These are phyloP conservation scores for Catotricha subobsoleta DNA, from an alignment of 2,888 invertebrate species.

Conservation along the genomic window DNA sequence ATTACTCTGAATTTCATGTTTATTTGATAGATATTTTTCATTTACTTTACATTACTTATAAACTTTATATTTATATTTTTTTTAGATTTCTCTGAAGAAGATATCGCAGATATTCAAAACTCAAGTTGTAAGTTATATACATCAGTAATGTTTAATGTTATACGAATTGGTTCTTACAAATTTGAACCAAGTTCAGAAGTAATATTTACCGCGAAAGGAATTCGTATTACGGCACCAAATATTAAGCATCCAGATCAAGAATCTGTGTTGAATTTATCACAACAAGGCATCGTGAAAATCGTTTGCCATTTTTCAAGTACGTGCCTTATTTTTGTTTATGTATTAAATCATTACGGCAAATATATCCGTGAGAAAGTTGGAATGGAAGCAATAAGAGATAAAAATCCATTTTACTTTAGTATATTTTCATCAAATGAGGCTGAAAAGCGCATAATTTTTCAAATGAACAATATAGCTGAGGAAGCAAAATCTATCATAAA, in stretches of 20 bases:
- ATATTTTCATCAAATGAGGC: constrained; percentile 45
- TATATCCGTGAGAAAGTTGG: constrained; percentile 50
- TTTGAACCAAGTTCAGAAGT: constrained; percentile 55
- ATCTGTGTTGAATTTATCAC: constrained; percentile 47
- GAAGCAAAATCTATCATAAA: constrained; percentile 47
- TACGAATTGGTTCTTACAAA: constrained; percentile 80
- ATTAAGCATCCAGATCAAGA: constrained; percentile 33
- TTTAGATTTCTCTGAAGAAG: too few relatives aligned
- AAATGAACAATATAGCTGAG: constrained; percentile 50
- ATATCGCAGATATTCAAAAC: too few relatives aligned
- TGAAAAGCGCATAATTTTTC: constrained; percentile 54
- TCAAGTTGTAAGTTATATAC: too few relatives aligned
- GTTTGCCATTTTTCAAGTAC: constrained; percentile 56
- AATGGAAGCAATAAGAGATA: constrained; percentile 38
- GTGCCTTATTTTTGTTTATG: constrained; percentile 70
- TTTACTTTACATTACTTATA: too few relatives aligned
- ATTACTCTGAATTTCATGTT: too few relatives aligned
- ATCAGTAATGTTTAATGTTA: too few relatives aligned
- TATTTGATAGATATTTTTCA: too few relatives aligned
- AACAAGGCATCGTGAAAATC: constrained; percentile 52
- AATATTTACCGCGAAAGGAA: constrained; percentile 37
- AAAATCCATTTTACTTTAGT: too few relatives aligned
- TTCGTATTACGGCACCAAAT: constrained; percentile 41
- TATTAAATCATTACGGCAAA: constrained; percentile 46
- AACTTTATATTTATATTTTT: too few relatives aligned